Percentiles rank a stretch among this genome's conserved stretches.
These are phyloP conservation scores for Pristiophorus japonicus DNA, from an alignment of 2,113 vertebrate genomes.

Conservation along the genomic window DNA sequence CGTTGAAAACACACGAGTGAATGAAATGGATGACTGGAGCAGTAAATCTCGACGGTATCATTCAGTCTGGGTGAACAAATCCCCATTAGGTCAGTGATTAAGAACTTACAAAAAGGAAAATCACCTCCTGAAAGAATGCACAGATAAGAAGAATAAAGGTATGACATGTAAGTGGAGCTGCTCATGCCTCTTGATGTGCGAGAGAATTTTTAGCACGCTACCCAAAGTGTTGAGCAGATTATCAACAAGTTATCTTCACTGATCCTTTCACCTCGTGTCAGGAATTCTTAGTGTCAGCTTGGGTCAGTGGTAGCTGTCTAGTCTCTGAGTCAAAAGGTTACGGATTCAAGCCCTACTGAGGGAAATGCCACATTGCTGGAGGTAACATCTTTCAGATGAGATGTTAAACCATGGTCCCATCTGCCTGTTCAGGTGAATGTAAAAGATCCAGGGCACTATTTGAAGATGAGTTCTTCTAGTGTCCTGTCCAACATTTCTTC, in stretches of 20 bases:
- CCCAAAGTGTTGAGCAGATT: slow-evolving; percentile 52
- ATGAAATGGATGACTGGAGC: slow-evolving; percentile 40
- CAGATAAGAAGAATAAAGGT: slow-evolving; percentile 45
- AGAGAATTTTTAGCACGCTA: slow-evolving; percentile 49
- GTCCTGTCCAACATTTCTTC: background rate
- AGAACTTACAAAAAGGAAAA: slow-evolving; percentile 43
- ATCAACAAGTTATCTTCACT: slow-evolving; percentile 42
- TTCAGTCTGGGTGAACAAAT: slow-evolving; percentile 41
- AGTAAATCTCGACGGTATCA: slow-evolving; percentile 37
- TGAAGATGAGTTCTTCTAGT: background rate
- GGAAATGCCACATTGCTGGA: background rate
- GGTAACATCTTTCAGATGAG: background rate
- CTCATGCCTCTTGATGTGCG: slow-evolving; percentile 51
- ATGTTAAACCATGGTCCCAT: background rate
- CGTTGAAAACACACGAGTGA: slow-evolving; percentile 38
- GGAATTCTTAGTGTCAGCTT: background rate
- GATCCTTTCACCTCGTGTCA: background rate
- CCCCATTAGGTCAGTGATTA: background rate
- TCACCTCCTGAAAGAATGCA: slow-evolving; percentile 41
- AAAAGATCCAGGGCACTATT: background rate
- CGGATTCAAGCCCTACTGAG: background rate
- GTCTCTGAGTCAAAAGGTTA: background rate
- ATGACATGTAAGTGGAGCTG: slow-evolving; percentile 42
- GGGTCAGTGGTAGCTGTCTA: background rate
- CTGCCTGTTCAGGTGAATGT: background rate